Conservation (phyloP, 2,888 invertebrate species). For the Quadroppia sp. region DNA sequence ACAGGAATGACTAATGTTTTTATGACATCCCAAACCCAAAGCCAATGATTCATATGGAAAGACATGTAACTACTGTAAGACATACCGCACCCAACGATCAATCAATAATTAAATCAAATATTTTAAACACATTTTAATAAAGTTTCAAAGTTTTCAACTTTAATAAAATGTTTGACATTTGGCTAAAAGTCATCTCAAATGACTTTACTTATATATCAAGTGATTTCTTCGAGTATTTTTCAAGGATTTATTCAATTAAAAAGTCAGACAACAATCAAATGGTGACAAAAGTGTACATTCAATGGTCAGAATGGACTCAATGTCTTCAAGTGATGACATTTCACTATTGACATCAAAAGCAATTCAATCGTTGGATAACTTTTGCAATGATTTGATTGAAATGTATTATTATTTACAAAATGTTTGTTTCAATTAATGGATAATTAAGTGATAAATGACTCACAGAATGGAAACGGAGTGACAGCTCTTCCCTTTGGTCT, state of each 20-base stretch:
- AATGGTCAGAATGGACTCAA: too few relatives aligned
- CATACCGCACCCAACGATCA: conserved; percentile 3
- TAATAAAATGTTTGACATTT: too few relatives aligned
- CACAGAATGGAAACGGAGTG: conserved; percentile 71
- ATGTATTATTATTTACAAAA: background rate
- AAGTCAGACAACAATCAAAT: too few relatives aligned
- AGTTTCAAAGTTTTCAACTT: too few relatives aligned
- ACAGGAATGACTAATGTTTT: conserved; percentile 8
- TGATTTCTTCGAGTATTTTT: too few relatives aligned
- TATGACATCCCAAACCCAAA: background rate
- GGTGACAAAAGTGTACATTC: too few relatives aligned
- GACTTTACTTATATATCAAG: too few relatives aligned
- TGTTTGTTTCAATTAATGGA: background rate
- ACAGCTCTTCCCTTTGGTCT: conserved; percentile 70
- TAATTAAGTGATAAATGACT: conserved; percentile 50
- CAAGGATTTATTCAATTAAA: too few relatives aligned
- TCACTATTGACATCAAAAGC: too few relatives aligned
- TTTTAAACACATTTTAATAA: background rate
- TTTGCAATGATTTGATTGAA: background rate
- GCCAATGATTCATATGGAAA: background rate
- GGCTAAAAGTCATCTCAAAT: too few relatives aligned
- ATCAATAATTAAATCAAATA: background rate
- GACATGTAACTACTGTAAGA: background rate
- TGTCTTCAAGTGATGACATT: too few relatives aligned
- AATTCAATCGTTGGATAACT: background rate